Evolutionary conservation across 2,113 vertebrate species (phyloP).

Genomic region (Scomber scombrus): DNA sequence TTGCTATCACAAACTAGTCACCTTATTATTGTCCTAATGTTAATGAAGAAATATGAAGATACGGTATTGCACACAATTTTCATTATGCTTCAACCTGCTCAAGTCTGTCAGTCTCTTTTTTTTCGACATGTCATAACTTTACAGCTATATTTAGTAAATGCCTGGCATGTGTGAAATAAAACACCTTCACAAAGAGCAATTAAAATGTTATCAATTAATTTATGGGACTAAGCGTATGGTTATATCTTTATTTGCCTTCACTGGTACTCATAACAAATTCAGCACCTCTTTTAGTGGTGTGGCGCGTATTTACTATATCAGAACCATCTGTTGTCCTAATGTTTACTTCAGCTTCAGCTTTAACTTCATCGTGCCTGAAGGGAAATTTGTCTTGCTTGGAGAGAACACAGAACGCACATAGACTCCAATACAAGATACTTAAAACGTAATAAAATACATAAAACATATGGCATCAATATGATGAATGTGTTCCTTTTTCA

Average conservation of each 20-base stretch:
- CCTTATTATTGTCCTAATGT: slow-evolving; percentile 61
- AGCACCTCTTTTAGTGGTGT: slow-evolving; percentile 58
- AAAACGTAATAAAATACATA: slow-evolving; percentile 52
- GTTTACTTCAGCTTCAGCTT: slow-evolving; percentile 53
- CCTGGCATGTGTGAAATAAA: slow-evolving; percentile 20
- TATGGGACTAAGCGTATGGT: slow-evolving; percentile 43
- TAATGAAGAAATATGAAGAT: slow-evolving; percentile 65
- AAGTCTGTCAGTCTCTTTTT: not conserved
- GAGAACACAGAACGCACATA: slow-evolving; percentile 21
- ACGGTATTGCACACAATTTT: not conserved
- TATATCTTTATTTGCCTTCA: slow-evolving; percentile 65
- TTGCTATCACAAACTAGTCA: slow-evolving; percentile 65
- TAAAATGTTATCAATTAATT: slow-evolving; percentile 63
- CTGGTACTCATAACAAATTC: slow-evolving; percentile 54
- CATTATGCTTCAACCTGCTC: not conserved
- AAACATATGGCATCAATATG: slow-evolving; percentile 56
- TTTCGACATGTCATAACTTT: not conserved
- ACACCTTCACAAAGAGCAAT: slow-evolving; percentile 29
- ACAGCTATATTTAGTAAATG: slow-evolving; percentile 14
- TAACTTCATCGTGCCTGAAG: slow-evolving; percentile 66
- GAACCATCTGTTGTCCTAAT: slow-evolving; percentile 69
- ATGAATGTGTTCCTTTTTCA: slow-evolving; percentile 23
- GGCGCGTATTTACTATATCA: slow-evolving; percentile 50
- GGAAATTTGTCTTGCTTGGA: slow-evolving; percentile 26
- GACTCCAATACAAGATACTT: slow-evolving; percentile 44